Evolutionary conservation across 2,888 invertebrate genomes (phyloP).

Genomic region (Sinhomidia bicolor): DNA sequence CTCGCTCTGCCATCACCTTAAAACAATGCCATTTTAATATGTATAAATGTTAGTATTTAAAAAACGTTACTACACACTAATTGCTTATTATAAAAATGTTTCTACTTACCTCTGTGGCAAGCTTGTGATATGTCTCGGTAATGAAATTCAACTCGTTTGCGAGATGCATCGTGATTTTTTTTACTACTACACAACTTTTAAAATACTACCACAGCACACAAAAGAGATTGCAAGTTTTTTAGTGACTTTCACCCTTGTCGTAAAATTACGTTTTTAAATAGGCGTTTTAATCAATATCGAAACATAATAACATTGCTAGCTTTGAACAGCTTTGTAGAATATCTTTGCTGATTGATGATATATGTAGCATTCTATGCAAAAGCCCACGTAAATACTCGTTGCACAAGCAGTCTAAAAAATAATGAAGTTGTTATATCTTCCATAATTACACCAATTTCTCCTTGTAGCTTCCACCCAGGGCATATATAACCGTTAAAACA

Average conservation of each 20-base stretch:
- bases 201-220: too few species aligned
- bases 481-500: too few species aligned
- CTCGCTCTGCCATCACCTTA: conserved; percentile 79
- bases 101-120: conserved; percentile 87
- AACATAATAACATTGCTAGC: too few species aligned
- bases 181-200: too few species aligned
- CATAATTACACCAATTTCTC: conserved; percentile 55
- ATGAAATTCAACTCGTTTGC: conserved; percentile 83
- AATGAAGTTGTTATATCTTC: conserved; percentile 24
- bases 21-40: background rate
- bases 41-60: background rate
- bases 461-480: conserved; percentile 23
- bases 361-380: too few species aligned
- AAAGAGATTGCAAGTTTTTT: too few species aligned
- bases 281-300: too few species aligned
- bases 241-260: too few species aligned
- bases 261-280: too few species aligned
- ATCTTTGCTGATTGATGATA: too few species aligned
- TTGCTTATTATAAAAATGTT: background rate
- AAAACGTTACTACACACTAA: too few species aligned
- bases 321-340: too few species aligned
- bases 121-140: conserved; percentile 92
- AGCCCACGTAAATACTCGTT: background rate
- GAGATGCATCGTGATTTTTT: conserved; percentile 77
- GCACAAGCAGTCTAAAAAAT: background rate